Base-by-base conservation (phyloP, 2,113 vertebrate genomes). In the Onychostruthus taczanowskii region DNA sequence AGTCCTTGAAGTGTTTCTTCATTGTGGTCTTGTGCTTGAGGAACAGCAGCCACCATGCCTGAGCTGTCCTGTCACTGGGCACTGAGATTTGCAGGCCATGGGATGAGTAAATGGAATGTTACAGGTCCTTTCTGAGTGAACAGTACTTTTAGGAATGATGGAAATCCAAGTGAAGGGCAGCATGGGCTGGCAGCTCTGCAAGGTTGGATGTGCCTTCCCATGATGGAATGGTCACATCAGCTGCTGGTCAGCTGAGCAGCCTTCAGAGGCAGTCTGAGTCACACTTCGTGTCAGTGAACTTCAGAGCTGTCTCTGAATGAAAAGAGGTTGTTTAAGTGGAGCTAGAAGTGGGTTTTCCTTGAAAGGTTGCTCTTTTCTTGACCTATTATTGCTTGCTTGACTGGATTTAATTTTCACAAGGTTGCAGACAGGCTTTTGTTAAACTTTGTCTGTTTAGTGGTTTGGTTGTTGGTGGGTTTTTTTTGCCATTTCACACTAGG, bases 201-300 rank as follows among this genome's bases (percentile, higher is more conserved):
- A 16, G 27, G 11, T 28, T 63, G 66, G 70, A 23, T 35, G n/a
- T 61, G 26, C 7, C 12, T 87, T 69, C 64, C 64, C 22, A 1
- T 24, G 50, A 6, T 39, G 68, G 75, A 28, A 2, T 6, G 33
- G 46, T 28, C 11, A 5, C 19, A 24, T 91, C 92, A 93, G 89
- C 79, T 86, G 68, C 49, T 88, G 83, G 23, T 94, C 92, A 90
- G 87, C 87, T 91, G 87, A 86, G 70, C 66, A 28, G 80, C 20
- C 47, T 23, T 46, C 18, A 47, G 61, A n/a, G 55, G 33, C 20
- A 43, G 22, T 14, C 31, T 75, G 76, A 82, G 43, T 69, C 47
- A 70, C 9, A 15, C 28, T 22, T 16, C 9, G 22, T 80, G 55
- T 27, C 30, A 10, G 30, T 18, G 13, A 46, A 39, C 41, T 26